Conservation (phyloP, 2,113 vertebrate genomes). For the Poeciliopsis prolifica region DNA sequence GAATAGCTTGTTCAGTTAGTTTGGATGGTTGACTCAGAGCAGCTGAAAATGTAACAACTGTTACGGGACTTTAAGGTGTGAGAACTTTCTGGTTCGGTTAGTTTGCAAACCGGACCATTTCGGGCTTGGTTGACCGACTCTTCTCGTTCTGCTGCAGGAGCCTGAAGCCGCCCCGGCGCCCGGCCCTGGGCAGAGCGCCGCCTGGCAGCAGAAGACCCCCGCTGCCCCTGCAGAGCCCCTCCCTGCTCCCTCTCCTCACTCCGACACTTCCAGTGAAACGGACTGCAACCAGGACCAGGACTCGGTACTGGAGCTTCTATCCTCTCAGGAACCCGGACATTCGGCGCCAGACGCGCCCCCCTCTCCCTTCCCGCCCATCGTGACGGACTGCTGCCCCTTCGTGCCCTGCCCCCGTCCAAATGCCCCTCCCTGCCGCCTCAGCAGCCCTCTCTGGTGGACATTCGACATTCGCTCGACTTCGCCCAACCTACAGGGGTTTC, state of each 20-base stretch:
- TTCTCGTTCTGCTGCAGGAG: constrained; percentile 45
- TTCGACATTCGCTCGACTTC: constrained; percentile 99
- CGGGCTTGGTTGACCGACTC: background rate
- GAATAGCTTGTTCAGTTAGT: too few relatives aligned
- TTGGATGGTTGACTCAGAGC: too few relatives aligned
- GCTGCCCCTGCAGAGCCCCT: constrained; percentile 27
- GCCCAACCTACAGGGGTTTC: constrained; percentile 97
- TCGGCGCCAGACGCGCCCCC: constrained; percentile 12
- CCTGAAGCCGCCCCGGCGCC: constrained; percentile 24
- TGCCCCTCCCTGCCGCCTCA: constrained; percentile 54
- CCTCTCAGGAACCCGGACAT: constrained; percentile 50
- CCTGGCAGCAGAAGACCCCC: constrained; percentile 43
- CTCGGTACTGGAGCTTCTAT: background rate
- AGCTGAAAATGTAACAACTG: too few relatives aligned
- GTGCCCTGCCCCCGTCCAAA: constrained; percentile 47
- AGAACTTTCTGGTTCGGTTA: too few relatives aligned
- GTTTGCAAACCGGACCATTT: background rate
- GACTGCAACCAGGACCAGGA: constrained; percentile 43
- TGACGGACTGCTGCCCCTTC: constrained; percentile 47
- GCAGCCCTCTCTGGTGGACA: constrained; percentile 83
- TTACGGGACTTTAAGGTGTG: too few relatives aligned
- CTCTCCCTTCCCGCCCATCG: constrained; percentile 7
- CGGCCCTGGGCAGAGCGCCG: constrained; percentile 31
- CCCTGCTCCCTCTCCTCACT: constrained; percentile 29
- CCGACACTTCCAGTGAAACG: constrained; percentile 38